Evolutionary conservation across 2,797 vertebrate genomes (phyloP).

Genomic region (Mustela erminea): DNA sequence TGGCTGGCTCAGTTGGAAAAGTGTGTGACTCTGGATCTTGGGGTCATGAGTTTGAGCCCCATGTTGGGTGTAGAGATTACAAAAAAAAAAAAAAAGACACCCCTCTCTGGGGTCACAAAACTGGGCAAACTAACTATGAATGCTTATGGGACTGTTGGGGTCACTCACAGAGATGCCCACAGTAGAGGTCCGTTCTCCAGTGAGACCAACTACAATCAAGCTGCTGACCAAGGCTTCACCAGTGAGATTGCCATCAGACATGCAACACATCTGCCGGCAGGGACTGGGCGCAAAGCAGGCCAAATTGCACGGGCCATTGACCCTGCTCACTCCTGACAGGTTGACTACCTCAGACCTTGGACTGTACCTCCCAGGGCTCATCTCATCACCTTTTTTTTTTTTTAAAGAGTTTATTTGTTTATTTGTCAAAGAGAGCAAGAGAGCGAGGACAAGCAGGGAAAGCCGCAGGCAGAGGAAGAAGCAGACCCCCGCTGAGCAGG

Average conservation of each 20-base stretch:
- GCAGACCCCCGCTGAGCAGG: no score
- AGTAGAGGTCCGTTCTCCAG: background rate
- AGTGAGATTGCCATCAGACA: no score
- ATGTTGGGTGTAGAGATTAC: background rate
- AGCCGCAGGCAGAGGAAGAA: no score
- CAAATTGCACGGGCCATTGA: background rate
- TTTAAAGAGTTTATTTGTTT: no score
- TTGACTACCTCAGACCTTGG: background rate
- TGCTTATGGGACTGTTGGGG: background rate
- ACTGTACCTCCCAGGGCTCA: background rate
- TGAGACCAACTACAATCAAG: background rate
- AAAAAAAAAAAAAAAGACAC: background rate
- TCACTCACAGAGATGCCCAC: background rate
- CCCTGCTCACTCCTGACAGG: background rate
- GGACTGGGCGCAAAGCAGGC: background rate
- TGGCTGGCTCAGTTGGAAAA: background rate
- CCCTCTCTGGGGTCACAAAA: background rate
- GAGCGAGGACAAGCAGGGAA: no score
- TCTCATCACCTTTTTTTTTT: background rate
- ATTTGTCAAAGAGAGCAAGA: no score
- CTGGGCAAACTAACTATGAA: background rate
- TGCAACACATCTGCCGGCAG: background rate
- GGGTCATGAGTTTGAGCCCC: background rate
- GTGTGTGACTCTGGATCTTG: background rate
- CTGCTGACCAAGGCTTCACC: background rate